Percentiles rank a stretch among this genome's conserved stretches.
Evolutionary conservation across 1,140 invertebrate genomes (phyloP).

Genomic region (Olivierus martensii): DNA sequence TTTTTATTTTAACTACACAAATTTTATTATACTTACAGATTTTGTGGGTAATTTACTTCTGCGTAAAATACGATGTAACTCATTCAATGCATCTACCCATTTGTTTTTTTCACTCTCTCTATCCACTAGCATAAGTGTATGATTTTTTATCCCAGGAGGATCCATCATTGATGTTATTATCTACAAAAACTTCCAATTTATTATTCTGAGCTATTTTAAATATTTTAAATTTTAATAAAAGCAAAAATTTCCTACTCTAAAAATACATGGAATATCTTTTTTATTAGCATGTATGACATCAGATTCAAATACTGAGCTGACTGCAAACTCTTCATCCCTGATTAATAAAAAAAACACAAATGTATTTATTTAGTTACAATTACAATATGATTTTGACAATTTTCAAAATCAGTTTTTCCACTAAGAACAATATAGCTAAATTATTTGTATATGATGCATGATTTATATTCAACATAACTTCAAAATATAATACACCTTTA

Average conservation of each 20-base stretch:
- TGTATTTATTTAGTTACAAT: too few species aligned
- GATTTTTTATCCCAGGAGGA: slow-evolving; percentile 16
- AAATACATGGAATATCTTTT: slow-evolving; percentile 98
- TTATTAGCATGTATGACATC: slow-evolving; percentile 99
- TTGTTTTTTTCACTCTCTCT: slow-evolving; percentile 94
- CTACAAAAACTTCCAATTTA: too few species aligned
- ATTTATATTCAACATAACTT: too few species aligned
- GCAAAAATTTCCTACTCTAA: slow-evolving; percentile 54
- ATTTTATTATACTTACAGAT: slow-evolving; percentile 30
- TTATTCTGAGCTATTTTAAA: too few species aligned
- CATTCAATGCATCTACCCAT: slow-evolving; percentile 96
- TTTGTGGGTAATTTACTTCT: slow-evolving; percentile 90
- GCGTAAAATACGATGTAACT: slow-evolving; percentile 91
- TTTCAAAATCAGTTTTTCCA: too few species aligned
- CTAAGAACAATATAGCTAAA: too few species aligned
- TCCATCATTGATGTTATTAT: slow-evolving; percentile 37
- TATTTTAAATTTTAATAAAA: too few species aligned
- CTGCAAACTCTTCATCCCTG: slow-evolving; percentile 90
- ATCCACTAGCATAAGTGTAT: slow-evolving; percentile 76
- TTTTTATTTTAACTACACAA: too few species aligned
- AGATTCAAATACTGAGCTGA: slow-evolving; percentile 83
- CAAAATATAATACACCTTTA: too few species aligned
- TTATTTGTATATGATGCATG: too few species aligned
- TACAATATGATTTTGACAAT: too few species aligned
- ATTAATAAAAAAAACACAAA: slow-evolving; percentile 4